Base-by-base conservation (phyloP, 2,113 vertebrate species). In the Agapornis roseicollis region DNA sequence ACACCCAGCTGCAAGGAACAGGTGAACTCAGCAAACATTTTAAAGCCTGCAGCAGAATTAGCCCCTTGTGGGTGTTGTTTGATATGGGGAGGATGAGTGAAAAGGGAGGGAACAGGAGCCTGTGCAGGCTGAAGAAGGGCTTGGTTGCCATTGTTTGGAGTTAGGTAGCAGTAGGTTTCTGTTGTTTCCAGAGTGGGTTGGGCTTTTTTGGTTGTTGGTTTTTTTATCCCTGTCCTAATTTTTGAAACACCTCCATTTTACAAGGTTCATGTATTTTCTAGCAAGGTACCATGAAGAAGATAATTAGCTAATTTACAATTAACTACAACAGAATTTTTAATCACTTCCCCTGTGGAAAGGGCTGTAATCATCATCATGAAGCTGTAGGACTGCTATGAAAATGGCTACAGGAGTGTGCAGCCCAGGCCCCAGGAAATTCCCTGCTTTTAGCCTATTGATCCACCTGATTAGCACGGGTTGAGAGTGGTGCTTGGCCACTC, bases 261-360 rank as follows among this genome's bases (percentile, higher is more conserved):
- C 66, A 94, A 91, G 93, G 91, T 91, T 95, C 94, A 82, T 95
- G 87, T 96, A 44, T 95, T 96, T 95, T 96, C 88, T 73, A 90
- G 92, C 83, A 97, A 96, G 93, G 92, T 94, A 90, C 83, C 69
- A 93, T 0, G 1, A 56, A 96, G 83, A 96, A 96, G 88, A 94
- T 96, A 97, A 97, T 95, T 96, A 96, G 61, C 88, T 97, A 96
- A 97, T 95, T 96, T 96, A 95, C 88, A 96, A 95, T 96, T 96
- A 96, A 86, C 85, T 95, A 92, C 94, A 94, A 97, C 86, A 94
- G 93, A 93, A 95, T 97, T 89, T 3, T 37, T 92, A 97, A 95
- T 96, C n/a, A 65, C 80, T 96, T 97, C 92, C 93, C 88, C 88
- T 89, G 88, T 96, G 90, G 85, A 96, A 97, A 95, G 80, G 70